Evolutionary conservation across 2,888 invertebrate genomes (phyloP).

Genomic region (Coenonympha glycerion): DNA sequence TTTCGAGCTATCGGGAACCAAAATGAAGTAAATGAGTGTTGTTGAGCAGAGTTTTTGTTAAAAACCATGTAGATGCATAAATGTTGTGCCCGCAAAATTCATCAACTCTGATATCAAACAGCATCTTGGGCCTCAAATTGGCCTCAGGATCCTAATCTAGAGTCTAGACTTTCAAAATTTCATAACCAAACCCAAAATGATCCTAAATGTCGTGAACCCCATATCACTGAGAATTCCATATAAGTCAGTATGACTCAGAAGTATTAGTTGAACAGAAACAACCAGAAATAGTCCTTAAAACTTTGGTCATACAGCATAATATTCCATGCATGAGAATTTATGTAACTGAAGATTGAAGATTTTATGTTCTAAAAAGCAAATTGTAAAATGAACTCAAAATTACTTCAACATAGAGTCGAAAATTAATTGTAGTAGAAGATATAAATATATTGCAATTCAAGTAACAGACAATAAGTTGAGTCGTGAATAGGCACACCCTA

Average conservation of each 20-base stretch:
- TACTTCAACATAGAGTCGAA: neutral
- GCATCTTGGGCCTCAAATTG: too few species aligned
- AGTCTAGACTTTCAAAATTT: constrained; percentile 11
- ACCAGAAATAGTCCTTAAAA: neutral
- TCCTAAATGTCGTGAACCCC: constrained; percentile 6
- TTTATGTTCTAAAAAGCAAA: too few species aligned
- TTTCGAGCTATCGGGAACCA: too few species aligned
- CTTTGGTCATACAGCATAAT: neutral
- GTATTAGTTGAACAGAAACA: neutral
- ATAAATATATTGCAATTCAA: neutral
- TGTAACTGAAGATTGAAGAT: neutral
- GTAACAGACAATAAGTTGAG: too few species aligned
- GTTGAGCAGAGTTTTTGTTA: too few species aligned
- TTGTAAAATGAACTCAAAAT: neutral
- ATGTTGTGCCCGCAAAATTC: too few species aligned
- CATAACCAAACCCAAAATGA: constrained; percentile 13
- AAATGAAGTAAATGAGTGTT: too few species aligned
- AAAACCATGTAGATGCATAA: too few species aligned
- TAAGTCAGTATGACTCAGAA: constrained; percentile 10
- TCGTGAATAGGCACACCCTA: constrained; percentile 2
- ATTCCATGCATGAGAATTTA: neutral
- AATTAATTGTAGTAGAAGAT: neutral
- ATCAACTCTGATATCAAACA: too few species aligned
- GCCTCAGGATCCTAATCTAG: too few species aligned
- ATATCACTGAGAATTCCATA: constrained; percentile 1